Percentiles rank a stretch among this genome's conserved stretches.
Evolutionary conservation across 2,888 invertebrate genomes (phyloP).

Genomic region (Parnassius glacialis): DNA sequence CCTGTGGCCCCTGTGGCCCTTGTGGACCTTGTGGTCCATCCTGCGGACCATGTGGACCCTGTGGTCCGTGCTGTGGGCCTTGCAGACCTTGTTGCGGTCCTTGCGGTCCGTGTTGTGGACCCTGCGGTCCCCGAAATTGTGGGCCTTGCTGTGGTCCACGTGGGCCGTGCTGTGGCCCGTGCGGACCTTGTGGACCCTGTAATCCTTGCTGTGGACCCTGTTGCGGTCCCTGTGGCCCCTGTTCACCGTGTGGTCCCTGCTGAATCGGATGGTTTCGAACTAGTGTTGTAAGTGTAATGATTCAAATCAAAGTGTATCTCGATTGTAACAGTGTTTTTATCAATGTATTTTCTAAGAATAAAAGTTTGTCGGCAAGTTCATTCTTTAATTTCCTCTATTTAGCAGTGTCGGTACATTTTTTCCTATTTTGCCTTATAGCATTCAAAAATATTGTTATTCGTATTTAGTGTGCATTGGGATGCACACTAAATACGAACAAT

Average conservation of each 20-base stretch:
- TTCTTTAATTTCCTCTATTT: not conserved
- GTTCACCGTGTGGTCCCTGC: constrained; percentile 32
- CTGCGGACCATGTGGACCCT: constrained; percentile 30
- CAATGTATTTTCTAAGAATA: constrained; percentile 24
- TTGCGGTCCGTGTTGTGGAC: constrained; percentile 44
- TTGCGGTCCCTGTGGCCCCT: constrained; percentile 17
- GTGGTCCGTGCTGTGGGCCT: constrained; percentile 31
- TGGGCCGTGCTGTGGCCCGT: constrained; percentile 36
- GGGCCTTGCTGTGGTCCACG: constrained; percentile 37
- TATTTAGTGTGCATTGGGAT: too few species aligned
- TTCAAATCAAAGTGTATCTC: constrained; percentile 9
- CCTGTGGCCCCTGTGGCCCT: constrained; percentile 13
- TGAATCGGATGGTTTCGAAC: constrained; percentile 3
- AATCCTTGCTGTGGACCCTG: constrained; percentile 26
- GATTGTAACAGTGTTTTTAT: constrained; percentile 6
- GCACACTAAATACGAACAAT: too few species aligned
- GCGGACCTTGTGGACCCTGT: constrained; percentile 31
- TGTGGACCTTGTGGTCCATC: constrained; percentile 30
- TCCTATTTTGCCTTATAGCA: too few species aligned
- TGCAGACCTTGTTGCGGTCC: constrained; percentile 34
- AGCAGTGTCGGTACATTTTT: not conserved
- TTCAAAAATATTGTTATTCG: too few species aligned
- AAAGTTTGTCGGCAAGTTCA: constrained; percentile 4
- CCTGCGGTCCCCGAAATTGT: constrained; percentile 46
- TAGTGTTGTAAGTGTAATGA: constrained; percentile 8